Percentiles rank a stretch among this genome's conserved stretches.
Evolutionary conservation across 2,888 invertebrate genomes (phyloP).

Genomic region (Cerastoderma edule): DNA sequence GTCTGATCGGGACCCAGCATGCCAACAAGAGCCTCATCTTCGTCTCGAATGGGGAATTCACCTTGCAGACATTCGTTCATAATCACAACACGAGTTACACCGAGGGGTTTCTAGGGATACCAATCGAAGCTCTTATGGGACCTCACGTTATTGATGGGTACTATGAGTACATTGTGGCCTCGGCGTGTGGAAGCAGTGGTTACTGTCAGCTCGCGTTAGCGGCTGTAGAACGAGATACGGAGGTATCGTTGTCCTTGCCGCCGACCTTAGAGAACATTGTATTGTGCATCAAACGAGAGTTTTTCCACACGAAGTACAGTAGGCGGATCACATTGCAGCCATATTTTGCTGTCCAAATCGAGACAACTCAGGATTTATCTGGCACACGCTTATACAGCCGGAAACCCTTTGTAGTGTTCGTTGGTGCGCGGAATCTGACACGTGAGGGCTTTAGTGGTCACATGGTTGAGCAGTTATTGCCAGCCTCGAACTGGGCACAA

Average conservation of each 20-base stretch:
- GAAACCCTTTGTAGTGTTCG: conserved; percentile 46
- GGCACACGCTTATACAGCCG: conserved; percentile 44
- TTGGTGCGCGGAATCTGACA: conserved; percentile 43
- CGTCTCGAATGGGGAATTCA: background rate
- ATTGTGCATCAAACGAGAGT: conserved; percentile 24
- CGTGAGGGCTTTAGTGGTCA: conserved; percentile 18
- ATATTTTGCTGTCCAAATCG: conserved; percentile 43
- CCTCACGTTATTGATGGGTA: background rate
- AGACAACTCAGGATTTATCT: conserved; percentile 45
- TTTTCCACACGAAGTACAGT: conserved; percentile 12
- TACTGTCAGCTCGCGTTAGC: conserved; percentile 53
- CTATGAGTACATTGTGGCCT: conserved; percentile 38
- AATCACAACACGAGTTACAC: conserved; percentile 4
- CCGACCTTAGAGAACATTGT: background rate
- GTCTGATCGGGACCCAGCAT: background rate
- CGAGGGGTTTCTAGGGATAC: conserved; percentile 50
- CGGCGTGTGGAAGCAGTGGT: conserved; percentile 47
- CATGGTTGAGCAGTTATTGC: conserved; percentile 44
- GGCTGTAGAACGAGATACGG: conserved; percentile 21
- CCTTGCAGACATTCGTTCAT: background rate
- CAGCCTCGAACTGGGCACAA: conserved; percentile 36
- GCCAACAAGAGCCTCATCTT: background rate
- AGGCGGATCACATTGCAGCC: conserved; percentile 20
- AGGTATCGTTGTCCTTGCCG: background rate
- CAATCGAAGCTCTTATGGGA: conserved; percentile 21